Evolutionary conservation across 1,140 invertebrate genomes (phyloP).

Genomic region (Eriosoma lanigerum): DNA sequence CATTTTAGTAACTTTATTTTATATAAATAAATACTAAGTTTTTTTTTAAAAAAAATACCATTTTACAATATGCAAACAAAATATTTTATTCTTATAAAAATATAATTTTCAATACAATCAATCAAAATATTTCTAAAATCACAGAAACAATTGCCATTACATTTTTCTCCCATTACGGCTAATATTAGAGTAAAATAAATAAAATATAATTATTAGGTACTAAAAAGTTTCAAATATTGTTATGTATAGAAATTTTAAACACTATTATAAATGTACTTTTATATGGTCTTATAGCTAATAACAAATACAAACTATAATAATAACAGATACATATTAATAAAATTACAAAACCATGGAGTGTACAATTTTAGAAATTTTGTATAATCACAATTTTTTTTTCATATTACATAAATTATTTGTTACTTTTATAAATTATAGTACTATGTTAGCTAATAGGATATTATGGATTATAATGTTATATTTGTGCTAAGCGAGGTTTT

Average conservation of each 20-base stretch:
- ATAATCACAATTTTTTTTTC: not conserved
- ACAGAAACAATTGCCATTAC: slow-evolving; percentile 50
- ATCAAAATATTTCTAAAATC: slow-evolving; percentile 51
- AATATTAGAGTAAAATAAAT: slow-evolving; percentile 24
- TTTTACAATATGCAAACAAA: slow-evolving; percentile 28
- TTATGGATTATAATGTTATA: not conserved
- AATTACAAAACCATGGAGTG: slow-evolving; percentile 33
- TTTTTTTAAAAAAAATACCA: no score
- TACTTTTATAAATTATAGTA: not conserved
- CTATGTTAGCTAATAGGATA: slow-evolving; percentile 40
- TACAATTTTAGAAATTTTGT: slow-evolving; percentile 4
- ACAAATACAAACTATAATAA: not conserved
- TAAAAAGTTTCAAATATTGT: not conserved
- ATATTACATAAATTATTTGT: slow-evolving; percentile 9
- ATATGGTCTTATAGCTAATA: slow-evolving; percentile 36
- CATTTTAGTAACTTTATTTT: no score
- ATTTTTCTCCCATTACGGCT: slow-evolving; percentile 33
- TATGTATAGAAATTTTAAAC: not conserved
- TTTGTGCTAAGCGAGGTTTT: slow-evolving; percentile 48
- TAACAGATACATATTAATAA: not conserved
- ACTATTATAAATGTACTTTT: not conserved
- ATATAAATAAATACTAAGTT: no score
- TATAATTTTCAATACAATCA: slow-evolving; percentile 49
- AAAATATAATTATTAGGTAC: slow-evolving; percentile 14
- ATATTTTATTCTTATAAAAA: slow-evolving; percentile 43